Base-by-base conservation (phyloP, 2,797 vertebrate species). In the Chromobotia macracanthus region DNA sequence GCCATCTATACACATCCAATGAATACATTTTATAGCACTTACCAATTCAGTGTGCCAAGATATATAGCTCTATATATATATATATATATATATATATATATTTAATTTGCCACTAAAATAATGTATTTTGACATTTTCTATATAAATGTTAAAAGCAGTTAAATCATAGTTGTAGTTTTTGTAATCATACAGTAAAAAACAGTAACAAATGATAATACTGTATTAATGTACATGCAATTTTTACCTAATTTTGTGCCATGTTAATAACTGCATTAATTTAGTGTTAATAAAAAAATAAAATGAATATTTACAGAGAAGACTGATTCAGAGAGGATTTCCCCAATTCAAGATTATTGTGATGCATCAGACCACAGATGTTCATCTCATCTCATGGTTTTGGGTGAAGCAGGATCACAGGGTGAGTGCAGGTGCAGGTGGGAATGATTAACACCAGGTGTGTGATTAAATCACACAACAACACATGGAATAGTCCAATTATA, bases 201-300 rank as follows among this genome's bases (percentile, higher is more conserved):
- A n/a, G 5, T 48, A 5, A 28, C 21, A 23, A 48, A 11, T 60
- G 10, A 66, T 28, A 55, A 66, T 21, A 72, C 25, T 48, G 38
- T 61, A 55, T 7, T 18, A 4, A 75, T 55, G 28, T 48, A 23
- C 11, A 66, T 9, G 28, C 55, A 51, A 51, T 75, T 63, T 8
- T 44, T 2, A 1, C 35, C 18, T 46, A 5, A 44, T 21, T 16
- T 38, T 35, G 44, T 61, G 64, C 68, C 53, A 79, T 69, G 68
- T 68, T 77, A 18, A 55, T 80, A 74, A 76, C 64, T 82, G 19
- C 72, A 64, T 79, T 79, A 60, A 63, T 79, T 48, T 25, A 78
- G 3, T 1, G 46, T 56, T 64, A 48, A 15, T 67, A 19, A 51
- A 48, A 11, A 50, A 64, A 51, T 13, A 5, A 38, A 16, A 23